Evolutionary conservation across 2,113 vertebrate genomes (phyloP).

Genomic region (Lates calcarifer): DNA sequence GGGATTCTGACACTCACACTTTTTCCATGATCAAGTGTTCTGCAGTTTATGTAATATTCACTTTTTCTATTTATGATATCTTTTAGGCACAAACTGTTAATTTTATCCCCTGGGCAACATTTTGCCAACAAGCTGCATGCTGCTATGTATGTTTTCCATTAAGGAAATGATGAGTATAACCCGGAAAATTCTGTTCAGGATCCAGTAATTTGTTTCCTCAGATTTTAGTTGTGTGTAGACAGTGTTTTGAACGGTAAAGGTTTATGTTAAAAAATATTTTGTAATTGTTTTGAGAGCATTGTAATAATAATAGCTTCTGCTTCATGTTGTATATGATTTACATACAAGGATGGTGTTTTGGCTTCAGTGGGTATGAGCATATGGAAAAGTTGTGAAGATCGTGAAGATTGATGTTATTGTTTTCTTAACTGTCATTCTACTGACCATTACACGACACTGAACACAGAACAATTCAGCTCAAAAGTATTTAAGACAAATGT

Average conservation of each 20-base stretch:
- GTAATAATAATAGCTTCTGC: slow-evolving; percentile 8
- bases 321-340: slow-evolving; percentile 20
- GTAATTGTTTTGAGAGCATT: neutral
- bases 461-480: slow-evolving; percentile 2
- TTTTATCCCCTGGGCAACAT: slow-evolving; percentile 15
- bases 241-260: slow-evolving; percentile 22
- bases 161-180: neutral
- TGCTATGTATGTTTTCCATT: neutral
- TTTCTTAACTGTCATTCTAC: slow-evolving; percentile 4
- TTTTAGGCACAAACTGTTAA: slow-evolving; percentile 21
- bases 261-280: slow-evolving; percentile 8
- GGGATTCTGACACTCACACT: slow-evolving; percentile 5
- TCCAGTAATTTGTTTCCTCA: neutral
- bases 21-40: neutral
- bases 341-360: neutral
- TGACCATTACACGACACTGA: slow-evolving; percentile 6
- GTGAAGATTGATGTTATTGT: neutral
- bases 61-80: slow-evolving; percentile 23
- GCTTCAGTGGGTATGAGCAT: neutral
- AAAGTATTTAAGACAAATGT: slow-evolving; percentile 9
- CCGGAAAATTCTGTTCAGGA: neutral
- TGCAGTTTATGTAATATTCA: slow-evolving; percentile 16
- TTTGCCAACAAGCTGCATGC: slow-evolving; percentile 27
- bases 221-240: slow-evolving; percentile 17
- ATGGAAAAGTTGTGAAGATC: neutral